phyloP scores from a whole-genome alignment of 2,888 invertebrate species.

The Drosophila gaucha region DNA sequence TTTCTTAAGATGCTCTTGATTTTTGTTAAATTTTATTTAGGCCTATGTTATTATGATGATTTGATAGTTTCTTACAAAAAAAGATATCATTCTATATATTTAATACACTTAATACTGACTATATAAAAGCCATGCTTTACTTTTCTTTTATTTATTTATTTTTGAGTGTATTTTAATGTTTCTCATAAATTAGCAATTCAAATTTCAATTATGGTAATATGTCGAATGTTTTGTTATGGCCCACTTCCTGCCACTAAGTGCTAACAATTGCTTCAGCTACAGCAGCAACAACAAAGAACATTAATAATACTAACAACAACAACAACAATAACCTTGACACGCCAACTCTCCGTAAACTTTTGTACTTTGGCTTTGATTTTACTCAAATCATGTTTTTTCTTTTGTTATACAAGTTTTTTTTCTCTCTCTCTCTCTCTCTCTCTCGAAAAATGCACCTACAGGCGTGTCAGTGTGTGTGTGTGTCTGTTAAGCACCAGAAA shows the following conservation, averaged over 20 bases:
- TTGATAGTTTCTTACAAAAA: too few species aligned
- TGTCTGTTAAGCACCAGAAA: constrained; percentile 2
- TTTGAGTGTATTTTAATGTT: constrained; percentile 7
- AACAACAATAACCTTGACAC: constrained; percentile 54
- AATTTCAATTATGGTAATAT: constrained; percentile 56
- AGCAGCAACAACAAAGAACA: constrained; percentile 8
- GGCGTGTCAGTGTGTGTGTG: not conserved
- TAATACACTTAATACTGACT: too few species aligned
- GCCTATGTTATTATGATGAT: too few species aligned
- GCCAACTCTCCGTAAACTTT: constrained; percentile 52
- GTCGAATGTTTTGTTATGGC: constrained; percentile 55
- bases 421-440: too few species aligned
- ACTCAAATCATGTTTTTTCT: constrained; percentile 8
- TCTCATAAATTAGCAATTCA: constrained; percentile 10
- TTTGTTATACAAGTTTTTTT: constrained; percentile 4
- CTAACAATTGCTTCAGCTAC: constrained; percentile 18
- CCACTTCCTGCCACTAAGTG: constrained; percentile 52
- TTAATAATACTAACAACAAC: constrained; percentile 17
- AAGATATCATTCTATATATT: too few species aligned
- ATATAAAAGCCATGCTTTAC: too few species aligned
- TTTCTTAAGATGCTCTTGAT: too few species aligned
- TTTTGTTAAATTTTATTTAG: too few species aligned
- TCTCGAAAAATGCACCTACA: too few species aligned
- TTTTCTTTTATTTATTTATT: not conserved
- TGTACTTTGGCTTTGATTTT: constrained; percentile 38